phyloP scores from a whole-genome alignment of 92 coral and sea anemone genomes.

The Diadumene lineata region DNA sequence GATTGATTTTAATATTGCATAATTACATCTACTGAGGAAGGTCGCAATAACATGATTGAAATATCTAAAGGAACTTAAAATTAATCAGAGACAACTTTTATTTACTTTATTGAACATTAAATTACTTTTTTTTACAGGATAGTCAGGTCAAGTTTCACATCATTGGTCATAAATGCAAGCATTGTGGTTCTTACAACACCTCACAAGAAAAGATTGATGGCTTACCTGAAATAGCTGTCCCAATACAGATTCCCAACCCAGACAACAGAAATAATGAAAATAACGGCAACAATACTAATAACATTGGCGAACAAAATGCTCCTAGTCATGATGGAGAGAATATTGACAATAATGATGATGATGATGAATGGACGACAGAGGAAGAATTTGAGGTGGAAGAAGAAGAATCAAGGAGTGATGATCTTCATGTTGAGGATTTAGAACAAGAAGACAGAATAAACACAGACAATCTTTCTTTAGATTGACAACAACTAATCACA shows the following conservation, averaged over 20 bases:
- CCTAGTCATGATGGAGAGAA: conserved; percentile 24
- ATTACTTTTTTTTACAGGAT: conserved; percentile 30
- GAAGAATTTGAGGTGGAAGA: conserved; percentile 57
- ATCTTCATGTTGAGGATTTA: conserved; percentile 18
- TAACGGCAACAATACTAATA: not conserved
- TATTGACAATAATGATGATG: conserved; percentile 16
- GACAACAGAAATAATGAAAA: conserved; percentile 45
- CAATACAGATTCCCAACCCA: not conserved
- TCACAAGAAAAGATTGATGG: conserved; percentile 86
- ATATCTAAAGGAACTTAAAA: not conserved
- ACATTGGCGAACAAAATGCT: conserved; percentile 25
- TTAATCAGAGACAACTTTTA: not conserved
- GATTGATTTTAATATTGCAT: no score
- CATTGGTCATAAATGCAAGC: conserved; percentile 81
- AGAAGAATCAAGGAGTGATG: not conserved
- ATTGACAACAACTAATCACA: not conserved
- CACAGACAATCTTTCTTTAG: conserved; percentile 8
- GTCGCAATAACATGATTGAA: not conserved
- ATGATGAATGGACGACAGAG: conserved; percentile 63
- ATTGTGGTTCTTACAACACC: conserved; percentile 95
- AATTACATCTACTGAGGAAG: no score
- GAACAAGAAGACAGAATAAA: conserved; percentile 3
- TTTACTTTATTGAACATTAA: no score
- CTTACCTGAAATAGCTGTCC: conserved; percentile 46
- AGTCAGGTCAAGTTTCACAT: conserved; percentile 88